Percentiles rank a stretch among this genome's conserved stretches.
Conservation (phyloP, 2,113 vertebrate species). For the Hemichromis elongatus region DNA sequence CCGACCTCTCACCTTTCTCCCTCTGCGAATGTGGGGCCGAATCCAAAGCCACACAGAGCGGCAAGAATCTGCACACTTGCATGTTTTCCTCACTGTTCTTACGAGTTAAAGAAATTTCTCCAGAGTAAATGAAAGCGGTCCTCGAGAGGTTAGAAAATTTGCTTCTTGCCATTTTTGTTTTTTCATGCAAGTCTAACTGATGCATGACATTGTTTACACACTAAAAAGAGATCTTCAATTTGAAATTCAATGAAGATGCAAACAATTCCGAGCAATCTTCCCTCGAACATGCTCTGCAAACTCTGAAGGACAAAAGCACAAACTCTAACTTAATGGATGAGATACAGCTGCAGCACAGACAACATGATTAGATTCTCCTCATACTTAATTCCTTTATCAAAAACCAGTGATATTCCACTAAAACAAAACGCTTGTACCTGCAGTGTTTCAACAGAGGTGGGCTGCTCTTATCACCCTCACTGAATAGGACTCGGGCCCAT, state of each 20-base stretch:
- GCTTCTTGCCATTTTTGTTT: background rate
- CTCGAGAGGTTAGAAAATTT: background rate
- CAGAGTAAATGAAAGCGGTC: background rate
- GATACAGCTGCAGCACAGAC: constrained; percentile 19
- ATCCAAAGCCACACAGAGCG: background rate
- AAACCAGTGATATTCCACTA: constrained; percentile 32
- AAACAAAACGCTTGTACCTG: constrained; percentile 49
- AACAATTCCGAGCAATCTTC: background rate
- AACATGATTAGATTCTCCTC: constrained; percentile 28
- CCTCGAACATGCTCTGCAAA: background rate
- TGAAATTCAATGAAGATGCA: constrained; percentile 31
- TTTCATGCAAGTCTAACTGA: background rate
- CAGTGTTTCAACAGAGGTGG: constrained; percentile 17
- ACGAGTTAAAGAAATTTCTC: background rate
- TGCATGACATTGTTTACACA: background rate
- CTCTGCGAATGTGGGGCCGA: constrained; percentile 11
- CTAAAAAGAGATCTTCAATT: background rate
- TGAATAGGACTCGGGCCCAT: constrained; percentile 38
- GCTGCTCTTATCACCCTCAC: constrained; percentile 44
- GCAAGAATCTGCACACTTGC: constrained; percentile 13
- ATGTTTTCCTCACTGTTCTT: background rate
- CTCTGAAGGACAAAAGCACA: constrained; percentile 35
- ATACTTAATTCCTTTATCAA: constrained; percentile 41
- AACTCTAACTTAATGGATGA: constrained; percentile 20
- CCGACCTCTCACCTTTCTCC: background rate